Evolutionary conservation across 2,888 invertebrate genomes (phyloP).

Genomic region (Mesopsocus fuscifrons): DNA sequence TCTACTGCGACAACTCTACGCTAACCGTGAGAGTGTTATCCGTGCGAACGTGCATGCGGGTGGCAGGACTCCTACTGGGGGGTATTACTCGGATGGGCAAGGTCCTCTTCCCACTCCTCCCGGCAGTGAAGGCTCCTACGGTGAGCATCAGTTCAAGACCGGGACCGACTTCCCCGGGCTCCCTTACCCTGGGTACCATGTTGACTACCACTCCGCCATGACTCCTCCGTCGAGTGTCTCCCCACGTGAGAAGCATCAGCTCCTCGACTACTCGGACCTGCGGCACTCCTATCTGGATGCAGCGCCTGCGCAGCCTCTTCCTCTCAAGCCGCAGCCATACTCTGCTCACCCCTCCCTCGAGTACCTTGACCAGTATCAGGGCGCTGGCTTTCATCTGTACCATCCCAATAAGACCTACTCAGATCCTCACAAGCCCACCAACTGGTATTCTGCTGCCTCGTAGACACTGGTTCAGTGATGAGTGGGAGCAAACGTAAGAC

Average conservation of each 20-base stretch:
- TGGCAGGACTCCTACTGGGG: slow-evolving; percentile 19
- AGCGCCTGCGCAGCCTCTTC: slow-evolving; percentile 43
- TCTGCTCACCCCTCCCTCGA: slow-evolving; percentile 24
- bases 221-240: slow-evolving; percentile 95
- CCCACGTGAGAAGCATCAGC: slow-evolving; percentile 65
- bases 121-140: slow-evolving; percentile 66
- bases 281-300: slow-evolving; percentile 44
- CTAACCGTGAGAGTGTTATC: slow-evolving; percentile 87
- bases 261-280: slow-evolving; percentile 29
- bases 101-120: slow-evolving; percentile 78
- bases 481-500: no score
- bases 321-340: slow-evolving; percentile 80
- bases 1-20: slow-evolving; percentile 72
- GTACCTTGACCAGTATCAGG: slow-evolving; percentile 14
- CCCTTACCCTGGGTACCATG: slow-evolving; percentile 36
- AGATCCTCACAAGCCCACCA: slow-evolving; percentile 32
- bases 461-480: no score
- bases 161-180: slow-evolving; percentile 32
- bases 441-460: slow-evolving; percentile 64
- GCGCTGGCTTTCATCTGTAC: slow-evolving; percentile 76
- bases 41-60: slow-evolving; percentile 53
- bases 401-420: slow-evolving; percentile 46
- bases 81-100: slow-evolving; percentile 26
- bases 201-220: slow-evolving; percentile 85
- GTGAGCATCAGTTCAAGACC: slow-evolving; percentile 38